Conservation (phyloP, 1,140 invertebrate genomes). For the Chironomus striatipennis region DNA sequence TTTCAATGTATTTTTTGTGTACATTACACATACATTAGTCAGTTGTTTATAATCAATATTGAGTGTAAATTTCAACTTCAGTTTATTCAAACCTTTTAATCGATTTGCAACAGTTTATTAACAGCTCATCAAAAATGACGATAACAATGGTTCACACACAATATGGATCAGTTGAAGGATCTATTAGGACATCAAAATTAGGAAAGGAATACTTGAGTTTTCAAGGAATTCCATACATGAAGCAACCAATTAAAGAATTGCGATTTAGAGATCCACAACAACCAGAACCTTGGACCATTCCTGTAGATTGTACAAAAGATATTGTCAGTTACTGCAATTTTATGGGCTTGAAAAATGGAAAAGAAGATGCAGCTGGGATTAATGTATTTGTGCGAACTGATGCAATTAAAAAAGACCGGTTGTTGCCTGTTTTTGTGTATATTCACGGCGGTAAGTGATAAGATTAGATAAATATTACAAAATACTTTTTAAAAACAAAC, state of each 20-base stretch:
- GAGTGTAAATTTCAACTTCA: no score
- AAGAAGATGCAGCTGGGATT: neutral
- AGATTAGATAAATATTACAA: neutral
- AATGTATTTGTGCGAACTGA: neutral
- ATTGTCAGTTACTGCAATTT: conserved; percentile 32
- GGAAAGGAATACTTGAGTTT: neutral
- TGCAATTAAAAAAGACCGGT: no score
- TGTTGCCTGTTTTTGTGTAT: conserved; percentile 4
- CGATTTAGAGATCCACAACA: conserved; percentile 41
- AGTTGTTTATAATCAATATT: no score
- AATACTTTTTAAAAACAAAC: neutral
- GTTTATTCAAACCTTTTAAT: no score
- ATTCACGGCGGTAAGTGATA: neutral
- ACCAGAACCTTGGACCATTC: conserved; percentile 45
- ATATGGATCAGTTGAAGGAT: conserved; percentile 12
- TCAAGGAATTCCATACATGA: conserved; percentile 10
- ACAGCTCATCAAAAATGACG: no score
- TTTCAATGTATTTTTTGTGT: no score
- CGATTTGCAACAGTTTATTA: no score
- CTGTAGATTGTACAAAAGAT: conserved; percentile 44
- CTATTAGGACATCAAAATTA: neutral
- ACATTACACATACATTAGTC: no score
- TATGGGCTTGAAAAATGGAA: neutral
- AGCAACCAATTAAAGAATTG: conserved; percentile 14
- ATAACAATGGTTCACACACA: neutral